Percentiles rank a stretch among this genome's conserved stretches.
Evolutionary conservation across 2,113 vertebrate genomes (phyloP).

Genomic region (Nothoprocta perdicaria): DNA sequence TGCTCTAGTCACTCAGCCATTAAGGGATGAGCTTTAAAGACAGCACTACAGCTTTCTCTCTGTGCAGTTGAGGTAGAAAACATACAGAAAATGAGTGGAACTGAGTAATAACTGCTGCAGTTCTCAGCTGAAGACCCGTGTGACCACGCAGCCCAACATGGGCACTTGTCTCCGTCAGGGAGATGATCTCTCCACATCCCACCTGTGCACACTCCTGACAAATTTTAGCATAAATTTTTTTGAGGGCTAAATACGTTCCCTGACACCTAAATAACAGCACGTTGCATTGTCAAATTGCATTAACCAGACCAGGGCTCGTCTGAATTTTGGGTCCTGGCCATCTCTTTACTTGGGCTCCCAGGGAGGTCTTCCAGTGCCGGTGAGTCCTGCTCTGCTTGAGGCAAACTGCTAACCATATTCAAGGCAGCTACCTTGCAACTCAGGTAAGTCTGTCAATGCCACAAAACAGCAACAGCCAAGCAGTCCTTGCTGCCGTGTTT

Average conservation of each 20-base stretch:
- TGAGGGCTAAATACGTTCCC: not conserved
- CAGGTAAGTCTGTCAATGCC: not conserved
- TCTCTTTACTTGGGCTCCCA: not conserved
- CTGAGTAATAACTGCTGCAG: not conserved
- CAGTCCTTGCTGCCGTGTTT: not conserved
- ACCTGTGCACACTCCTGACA: rapidly evolving
- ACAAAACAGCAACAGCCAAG: not conserved
- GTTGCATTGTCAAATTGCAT: not conserved
- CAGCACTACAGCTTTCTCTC: not conserved
- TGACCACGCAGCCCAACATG: not conserved
- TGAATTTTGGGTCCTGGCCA: not conserved
- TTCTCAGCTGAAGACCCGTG: not conserved
- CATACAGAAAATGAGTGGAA: not conserved
- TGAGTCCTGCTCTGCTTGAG: rapidly evolving
- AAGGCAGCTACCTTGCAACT: not conserved
- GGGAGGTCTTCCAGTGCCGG: not conserved
- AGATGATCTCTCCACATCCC: not conserved
- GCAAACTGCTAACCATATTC: rapidly evolving
- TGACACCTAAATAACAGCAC: not conserved
- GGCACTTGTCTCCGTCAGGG: not conserved
- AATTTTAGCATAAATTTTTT: not conserved
- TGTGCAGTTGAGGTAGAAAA: not conserved
- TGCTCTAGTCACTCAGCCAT: not conserved
- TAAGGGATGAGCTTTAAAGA: not conserved
- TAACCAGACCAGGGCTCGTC: not conserved